Conservation (phyloP, 2,113 vertebrate genomes). For the Tinamus guttatus region DNA sequence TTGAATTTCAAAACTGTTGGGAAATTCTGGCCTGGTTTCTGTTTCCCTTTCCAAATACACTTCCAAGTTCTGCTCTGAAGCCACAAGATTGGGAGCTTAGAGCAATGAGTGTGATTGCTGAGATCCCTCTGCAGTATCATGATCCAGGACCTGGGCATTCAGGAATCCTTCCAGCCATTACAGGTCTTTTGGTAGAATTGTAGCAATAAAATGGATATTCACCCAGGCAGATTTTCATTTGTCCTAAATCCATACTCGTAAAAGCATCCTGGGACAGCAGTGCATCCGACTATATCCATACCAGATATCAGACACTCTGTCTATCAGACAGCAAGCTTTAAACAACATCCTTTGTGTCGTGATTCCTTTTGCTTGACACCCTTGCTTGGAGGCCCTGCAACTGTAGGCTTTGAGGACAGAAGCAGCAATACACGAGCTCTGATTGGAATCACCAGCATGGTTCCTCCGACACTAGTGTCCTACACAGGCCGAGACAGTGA, state of each 20-base stretch:
- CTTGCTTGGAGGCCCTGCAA: rapidly evolving
- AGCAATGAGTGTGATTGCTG: not conserved
- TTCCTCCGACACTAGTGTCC: not conserved
- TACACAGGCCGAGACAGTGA: rapidly evolving
- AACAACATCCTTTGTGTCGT: not conserved
- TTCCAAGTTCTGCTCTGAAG: not conserved
- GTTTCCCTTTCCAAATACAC: not conserved
- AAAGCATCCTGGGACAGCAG: not conserved
- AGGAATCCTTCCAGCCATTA: not conserved
- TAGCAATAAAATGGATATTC: too few species aligned
- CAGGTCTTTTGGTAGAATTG: not conserved
- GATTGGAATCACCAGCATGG: not conserved
- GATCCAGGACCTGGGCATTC: not conserved
- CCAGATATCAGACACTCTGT: rapidly evolving
- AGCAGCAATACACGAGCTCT: not conserved
- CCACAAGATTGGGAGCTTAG: not conserved
- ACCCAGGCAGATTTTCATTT: not conserved
- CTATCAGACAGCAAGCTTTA: not conserved
- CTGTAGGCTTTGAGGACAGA: not conserved
- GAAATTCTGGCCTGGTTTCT: not conserved
- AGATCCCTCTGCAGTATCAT: not conserved
- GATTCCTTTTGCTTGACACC: not conserved
- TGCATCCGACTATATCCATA: not conserved
- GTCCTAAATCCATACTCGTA: not conserved
- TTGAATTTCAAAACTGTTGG: not conserved